Conservation (phyloP, 2,797 vertebrate genomes). For the Ctenopoma multispine region DNA sequence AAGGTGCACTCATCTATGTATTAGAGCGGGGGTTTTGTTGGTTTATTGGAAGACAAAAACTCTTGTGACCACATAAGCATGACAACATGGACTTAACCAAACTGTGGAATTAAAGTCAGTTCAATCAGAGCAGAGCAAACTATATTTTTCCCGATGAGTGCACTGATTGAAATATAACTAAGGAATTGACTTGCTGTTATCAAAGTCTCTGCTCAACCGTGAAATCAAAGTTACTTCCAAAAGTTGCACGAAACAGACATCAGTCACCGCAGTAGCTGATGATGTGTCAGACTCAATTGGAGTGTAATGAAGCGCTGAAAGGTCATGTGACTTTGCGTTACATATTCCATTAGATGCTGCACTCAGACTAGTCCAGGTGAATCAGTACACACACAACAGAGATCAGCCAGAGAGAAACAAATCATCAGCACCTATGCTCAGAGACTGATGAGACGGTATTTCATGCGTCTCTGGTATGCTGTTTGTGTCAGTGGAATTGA, state of each 20-base stretch:
- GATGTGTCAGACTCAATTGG: not conserved
- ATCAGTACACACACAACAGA: not conserved
- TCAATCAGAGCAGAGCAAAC: not conserved
- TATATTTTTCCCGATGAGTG: not conserved
- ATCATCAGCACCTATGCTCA: conserved; percentile 34
- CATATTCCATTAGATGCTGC: conserved; percentile 15
- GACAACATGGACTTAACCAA: not conserved
- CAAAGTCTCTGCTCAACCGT: not conserved
- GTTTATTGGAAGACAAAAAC: not conserved
- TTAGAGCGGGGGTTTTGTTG: not conserved
- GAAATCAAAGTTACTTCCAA: conserved; percentile 9
- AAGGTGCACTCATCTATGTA: not conserved
- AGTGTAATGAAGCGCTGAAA: not conserved
- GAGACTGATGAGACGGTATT: not conserved
- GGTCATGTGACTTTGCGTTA: conserved; percentile 8
- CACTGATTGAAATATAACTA: not conserved
- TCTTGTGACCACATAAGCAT: not conserved
- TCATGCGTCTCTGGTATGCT: not conserved
- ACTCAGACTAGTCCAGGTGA: conserved; percentile 19
- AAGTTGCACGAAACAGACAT: not conserved
- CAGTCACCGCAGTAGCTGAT: not conserved
- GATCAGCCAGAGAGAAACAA: conserved; percentile 23
- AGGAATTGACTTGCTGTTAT: conserved; percentile 1
- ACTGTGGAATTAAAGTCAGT: conserved; percentile 7
- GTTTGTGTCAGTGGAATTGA: not conserved